Evolutionary conservation across 1,140 invertebrate genomes (phyloP).

Genomic region (Heliothis virescens): DNA sequence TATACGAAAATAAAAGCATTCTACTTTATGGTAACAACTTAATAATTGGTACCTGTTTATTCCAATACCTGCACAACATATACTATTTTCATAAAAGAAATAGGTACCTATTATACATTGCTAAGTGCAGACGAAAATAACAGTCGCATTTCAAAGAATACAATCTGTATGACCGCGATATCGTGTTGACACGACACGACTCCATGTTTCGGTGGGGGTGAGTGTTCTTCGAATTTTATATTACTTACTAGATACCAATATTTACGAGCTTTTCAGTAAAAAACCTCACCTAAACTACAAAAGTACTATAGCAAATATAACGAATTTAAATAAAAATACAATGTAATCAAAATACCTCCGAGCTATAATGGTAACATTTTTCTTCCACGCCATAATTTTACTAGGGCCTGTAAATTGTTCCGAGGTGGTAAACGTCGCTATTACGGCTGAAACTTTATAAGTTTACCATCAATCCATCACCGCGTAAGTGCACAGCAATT

Average conservation of each 20-base stretch:
- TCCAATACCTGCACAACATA: no score
- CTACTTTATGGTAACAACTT: no score
- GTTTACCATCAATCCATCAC: slow-evolving; percentile 18
- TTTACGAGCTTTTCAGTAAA: background rate
- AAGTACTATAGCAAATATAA: background rate
- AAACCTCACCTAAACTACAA: background rate
- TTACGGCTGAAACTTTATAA: slow-evolving; percentile 35
- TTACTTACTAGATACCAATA: background rate
- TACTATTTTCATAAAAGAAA: no score
- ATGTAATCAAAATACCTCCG: background rate
- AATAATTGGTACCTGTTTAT: no score
- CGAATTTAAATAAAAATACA: background rate
- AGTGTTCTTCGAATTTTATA: background rate
- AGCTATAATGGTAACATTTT: slow-evolving; percentile 18
- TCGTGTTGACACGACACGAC: background rate
- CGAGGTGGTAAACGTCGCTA: slow-evolving; percentile 23
- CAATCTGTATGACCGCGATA: slow-evolving; percentile 9
- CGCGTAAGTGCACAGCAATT: slow-evolving; percentile 23
- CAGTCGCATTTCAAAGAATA: slow-evolving; percentile 23
- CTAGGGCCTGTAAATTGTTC: slow-evolving; percentile 15
- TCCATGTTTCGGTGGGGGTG: background rate
- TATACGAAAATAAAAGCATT: no score
- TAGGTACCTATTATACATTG: no score
- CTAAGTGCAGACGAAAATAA: slow-evolving; percentile 15
- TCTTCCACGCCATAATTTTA: slow-evolving; percentile 15